These are phyloP conservation scores for Dasysyrphus albostriatus DNA, from an alignment of 2,888 invertebrate genomes.

Conservation along the genomic window DNA sequence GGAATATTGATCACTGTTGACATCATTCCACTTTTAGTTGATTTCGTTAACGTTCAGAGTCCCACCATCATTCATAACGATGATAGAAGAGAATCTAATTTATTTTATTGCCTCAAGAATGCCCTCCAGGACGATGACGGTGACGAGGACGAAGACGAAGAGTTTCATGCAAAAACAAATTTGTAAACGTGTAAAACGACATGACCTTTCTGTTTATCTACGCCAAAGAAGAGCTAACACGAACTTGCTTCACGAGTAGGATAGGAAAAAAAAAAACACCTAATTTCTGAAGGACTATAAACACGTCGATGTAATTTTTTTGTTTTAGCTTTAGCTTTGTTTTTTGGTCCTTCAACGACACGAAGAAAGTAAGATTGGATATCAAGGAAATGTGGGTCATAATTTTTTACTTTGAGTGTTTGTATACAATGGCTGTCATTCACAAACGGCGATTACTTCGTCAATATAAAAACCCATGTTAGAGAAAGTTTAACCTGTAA, in stretches of 20 bases:
- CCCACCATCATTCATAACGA: conserved; percentile 43
- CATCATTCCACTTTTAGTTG: conserved; percentile 27
- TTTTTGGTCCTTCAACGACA: not conserved
- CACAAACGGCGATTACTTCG: conserved; percentile 30
- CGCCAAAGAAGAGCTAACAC: conserved; percentile 22
- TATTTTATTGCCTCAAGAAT: conserved; percentile 62
- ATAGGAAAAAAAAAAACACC: not conserved
- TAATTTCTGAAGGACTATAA: conserved; percentile 34
- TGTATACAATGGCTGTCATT: conserved; percentile 39
- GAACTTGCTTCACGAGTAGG: conserved; percentile 25
- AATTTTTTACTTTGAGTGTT: conserved; percentile 16
- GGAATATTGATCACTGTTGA: conserved; percentile 10
- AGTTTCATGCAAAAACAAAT: conserved; percentile 61
- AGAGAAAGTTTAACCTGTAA: conserved; percentile 50
- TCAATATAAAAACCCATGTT: conserved; percentile 59
- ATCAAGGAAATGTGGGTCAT: conserved; percentile 32
- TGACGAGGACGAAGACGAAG: not conserved
- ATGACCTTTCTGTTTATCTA: conserved; percentile 57
- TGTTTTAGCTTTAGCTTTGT: not conserved
- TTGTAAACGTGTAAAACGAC: conserved; percentile 67
- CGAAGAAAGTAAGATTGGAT: conserved; percentile 2
- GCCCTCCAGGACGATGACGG: conserved; percentile 2
- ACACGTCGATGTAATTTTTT: not conserved
- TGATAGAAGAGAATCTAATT: conserved; percentile 63
- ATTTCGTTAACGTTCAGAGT: conserved; percentile 8